Evolutionary conservation across 2,888 invertebrate genomes (phyloP), one percentile per base, ranked within the genome.

Genomic region (Luffia ferchaultella): DNA sequence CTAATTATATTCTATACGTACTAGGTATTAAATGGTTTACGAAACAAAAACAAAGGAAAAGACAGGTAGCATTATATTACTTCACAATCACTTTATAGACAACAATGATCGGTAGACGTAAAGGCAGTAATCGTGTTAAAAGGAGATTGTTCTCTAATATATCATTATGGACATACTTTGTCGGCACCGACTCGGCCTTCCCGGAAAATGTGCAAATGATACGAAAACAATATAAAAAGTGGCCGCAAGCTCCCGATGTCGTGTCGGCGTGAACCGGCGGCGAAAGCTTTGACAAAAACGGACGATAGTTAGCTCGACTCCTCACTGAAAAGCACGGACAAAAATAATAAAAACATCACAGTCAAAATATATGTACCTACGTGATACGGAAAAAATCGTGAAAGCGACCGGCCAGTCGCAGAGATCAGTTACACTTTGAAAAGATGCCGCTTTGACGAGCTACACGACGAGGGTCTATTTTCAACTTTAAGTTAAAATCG

Each of bases 281-380:
- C 42, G 20, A 20, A 16, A 42, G 20, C 49, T 49, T 43, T 49
- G 42, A 49, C 20, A 49, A 49, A 49, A 49, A 49, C 42, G 12
- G 17, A 17, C 20, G 2, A 2, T 41, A 72, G 68, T 66, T 64
- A 64, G 64, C 67, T 66, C 69, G 73, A 67, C 73, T 71, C 68
- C 67, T 67, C 64, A 57, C 62, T 65, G 64, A 66, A 67, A 67
- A 73, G 76, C 76, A 75, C 73, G 75, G 67, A 80, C 82, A 79
- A 78, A 82, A 83, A 77, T 83, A 80, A 83, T 83, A 82, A 82
- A 82, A 82, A 83, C 82, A 82, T 80, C 82, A 79, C 73, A 78
- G 83, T 83, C 83, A 82, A 82, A 83, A 83, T 83, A 83, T 80
- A 83, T 79, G 76, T 77, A 70, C n/a, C n/a, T n/a, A n/a, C 71